Base-by-base conservation (phyloP, 2,888 invertebrate species). In the Polyploca ridens region DNA sequence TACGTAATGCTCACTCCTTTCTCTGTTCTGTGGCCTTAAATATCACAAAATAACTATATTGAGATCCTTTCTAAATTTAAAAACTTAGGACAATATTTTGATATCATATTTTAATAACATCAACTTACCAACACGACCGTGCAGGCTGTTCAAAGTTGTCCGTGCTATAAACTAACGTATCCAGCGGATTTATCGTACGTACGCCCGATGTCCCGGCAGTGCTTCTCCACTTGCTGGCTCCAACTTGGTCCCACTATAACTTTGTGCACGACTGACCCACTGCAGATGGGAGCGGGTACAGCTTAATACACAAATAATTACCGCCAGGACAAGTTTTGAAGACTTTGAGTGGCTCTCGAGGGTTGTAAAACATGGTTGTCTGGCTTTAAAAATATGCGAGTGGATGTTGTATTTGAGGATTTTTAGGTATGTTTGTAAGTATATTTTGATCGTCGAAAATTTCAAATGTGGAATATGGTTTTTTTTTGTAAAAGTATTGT, bases 221-320 rank as follows among this genome's bases (percentile, higher is more conserved):
- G 54, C 54, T 54, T 54, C 19, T 64, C 69, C 71, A 73, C 76
- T 78, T 74, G 74, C 64, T 64, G 64, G 74, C 64, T 65, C 65
- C 72, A 77, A 81, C 77, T 79, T 78, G 19, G 70, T 66, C 69
- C 70, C 75, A 72, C 73, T 75, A 73, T 68, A 54, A 54, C 54
- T 54, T 54, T 54, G 54, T 54, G 54, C 54, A 19, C 54, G 19
- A 76, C 77, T 85, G 84, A 84, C 85, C 84, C 78, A 82, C 74
- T 79, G 77, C 76, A 74, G 72, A 72, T 70, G 76, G 69, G 74
- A 73, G 66, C 46, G 41, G 27, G 41, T 41, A 54, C 7, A 77
- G 77, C 77, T 80, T 77, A 76, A 77, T 81, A 79, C 78, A 79
- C 81, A 83, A 85, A 85, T 83, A 81, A 85, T 84, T 83, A 82